Conservation (phyloP, 1,140 invertebrate species). For the Cyclina sinensis region DNA sequence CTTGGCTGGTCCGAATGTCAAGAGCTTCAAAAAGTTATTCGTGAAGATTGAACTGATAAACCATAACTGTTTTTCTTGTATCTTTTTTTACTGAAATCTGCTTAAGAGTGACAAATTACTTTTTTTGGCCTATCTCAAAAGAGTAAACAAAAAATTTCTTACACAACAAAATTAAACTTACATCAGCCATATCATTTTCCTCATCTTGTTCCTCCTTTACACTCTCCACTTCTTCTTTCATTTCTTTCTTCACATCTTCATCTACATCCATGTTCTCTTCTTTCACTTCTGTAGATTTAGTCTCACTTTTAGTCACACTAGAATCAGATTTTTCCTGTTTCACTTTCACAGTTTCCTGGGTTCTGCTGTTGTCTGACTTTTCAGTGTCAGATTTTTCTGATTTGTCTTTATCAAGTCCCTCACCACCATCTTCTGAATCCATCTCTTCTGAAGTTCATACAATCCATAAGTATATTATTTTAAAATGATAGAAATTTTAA, state of each 20-base stretch:
- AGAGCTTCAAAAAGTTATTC: no score
- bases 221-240: conserved; percentile 60
- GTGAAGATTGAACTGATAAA: no score
- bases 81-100: no score
- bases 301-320: conserved; percentile 8
- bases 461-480: no score
- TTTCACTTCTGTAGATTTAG: conserved; percentile 88
- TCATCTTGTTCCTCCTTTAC: conserved; percentile 63
- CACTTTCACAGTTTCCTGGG: not conserved
- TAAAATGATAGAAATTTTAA: no score
- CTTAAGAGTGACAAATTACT: no score
- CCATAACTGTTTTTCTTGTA: no score
- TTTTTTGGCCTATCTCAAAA: no score
- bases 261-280: conserved; percentile 78
- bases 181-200: conserved; percentile 73
- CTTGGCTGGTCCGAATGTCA: no score
- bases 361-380: conserved; percentile 33
- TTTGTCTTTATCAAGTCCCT: conserved; percentile 37
- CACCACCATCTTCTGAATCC: conserved; percentile 65
- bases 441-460: conserved; percentile 67
- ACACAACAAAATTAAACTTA: conserved; percentile 67
- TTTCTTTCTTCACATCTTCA: conserved; percentile 39
- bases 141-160: no score
- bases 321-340: conserved; percentile 43
- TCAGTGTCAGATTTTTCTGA: conserved; percentile 71